Percentiles rank a stretch among this genome's conserved stretches.
These are phyloP conservation scores for Silvanus unidentatus DNA, from an alignment of 2,888 invertebrate species.

Conservation along the genomic window DNA sequence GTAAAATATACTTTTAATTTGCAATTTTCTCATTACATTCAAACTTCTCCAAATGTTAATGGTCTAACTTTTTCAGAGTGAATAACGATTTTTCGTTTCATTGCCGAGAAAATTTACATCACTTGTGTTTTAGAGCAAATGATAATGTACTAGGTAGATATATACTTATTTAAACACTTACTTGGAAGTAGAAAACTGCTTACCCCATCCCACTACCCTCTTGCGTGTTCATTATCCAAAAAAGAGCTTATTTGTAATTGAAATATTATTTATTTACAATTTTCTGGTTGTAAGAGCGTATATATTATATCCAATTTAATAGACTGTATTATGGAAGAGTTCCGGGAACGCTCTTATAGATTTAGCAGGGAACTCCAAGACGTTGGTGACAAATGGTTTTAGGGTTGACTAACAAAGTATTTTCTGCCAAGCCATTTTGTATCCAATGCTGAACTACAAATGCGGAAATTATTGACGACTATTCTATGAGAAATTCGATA, in stretches of 20 bases:
- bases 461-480: constrained; percentile 12
- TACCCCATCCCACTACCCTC: too few relatives aligned
- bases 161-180: too few relatives aligned
- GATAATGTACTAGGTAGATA: neutral
- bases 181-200: too few relatives aligned
- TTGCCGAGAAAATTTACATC: neutral
- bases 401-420: constrained; percentile 28
- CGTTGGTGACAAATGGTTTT: constrained; percentile 31
- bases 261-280: too few relatives aligned
- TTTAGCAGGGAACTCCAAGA: constrained; percentile 10
- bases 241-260: too few relatives aligned
- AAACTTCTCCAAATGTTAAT: constrained; percentile 26
- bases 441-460: constrained; percentile 7
- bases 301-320: too few relatives aligned
- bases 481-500: neutral
- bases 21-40: constrained; percentile 26
- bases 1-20: constrained; percentile 25
- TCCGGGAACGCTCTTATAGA: too few relatives aligned
- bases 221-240: too few relatives aligned
- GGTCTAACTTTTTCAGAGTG: constrained; percentile 20
- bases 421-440: constrained; percentile 24
- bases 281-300: too few relatives aligned
- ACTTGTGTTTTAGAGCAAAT: neutral
- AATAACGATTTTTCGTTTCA: constrained; percentile 21
- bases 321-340: too few relatives aligned